phyloP scores from a whole-genome alignment of 2,113 vertebrate genomes.

The Ancistrus triradiatus region DNA sequence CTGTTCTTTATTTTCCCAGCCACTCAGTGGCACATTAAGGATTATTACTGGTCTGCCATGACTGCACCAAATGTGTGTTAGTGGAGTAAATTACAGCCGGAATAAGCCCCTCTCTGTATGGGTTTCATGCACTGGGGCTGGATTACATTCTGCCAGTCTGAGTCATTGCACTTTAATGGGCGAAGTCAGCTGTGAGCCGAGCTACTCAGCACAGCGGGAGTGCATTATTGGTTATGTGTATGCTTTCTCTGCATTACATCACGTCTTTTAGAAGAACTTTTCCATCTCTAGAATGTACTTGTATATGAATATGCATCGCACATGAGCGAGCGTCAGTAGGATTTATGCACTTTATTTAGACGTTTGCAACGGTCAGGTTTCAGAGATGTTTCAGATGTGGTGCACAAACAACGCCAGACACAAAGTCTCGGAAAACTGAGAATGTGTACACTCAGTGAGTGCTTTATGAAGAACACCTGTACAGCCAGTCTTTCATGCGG shows the following conservation, averaged over 20 bases:
- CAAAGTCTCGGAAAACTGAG: too few species aligned
- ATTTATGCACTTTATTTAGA: not conserved
- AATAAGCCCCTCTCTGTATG: slow-evolving; percentile 38
- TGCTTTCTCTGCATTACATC: slow-evolving; percentile 4
- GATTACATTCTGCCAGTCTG: slow-evolving; percentile 7
- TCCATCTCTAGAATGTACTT: not conserved
- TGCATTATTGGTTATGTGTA: not conserved
- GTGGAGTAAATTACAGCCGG: slow-evolving; percentile 32
- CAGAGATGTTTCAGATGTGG: not conserved
- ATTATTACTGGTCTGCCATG: slow-evolving; percentile 29
- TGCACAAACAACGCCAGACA: too few species aligned
- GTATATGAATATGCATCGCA: not conserved
- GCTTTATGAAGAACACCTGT: too few species aligned
- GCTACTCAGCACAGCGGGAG: not conserved
- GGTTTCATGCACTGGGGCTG: slow-evolving; percentile 21
- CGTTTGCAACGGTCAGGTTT: not conserved
- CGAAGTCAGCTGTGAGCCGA: slow-evolving; percentile 15
- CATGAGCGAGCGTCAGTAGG: not conserved
- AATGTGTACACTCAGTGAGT: too few species aligned
- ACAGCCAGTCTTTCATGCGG: too few species aligned
- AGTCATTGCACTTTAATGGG: slow-evolving; percentile 38
- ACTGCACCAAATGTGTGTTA: slow-evolving; percentile 30
- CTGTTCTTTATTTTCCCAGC: slow-evolving; percentile 14
- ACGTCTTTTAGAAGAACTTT: not conserved
- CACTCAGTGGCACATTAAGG: slow-evolving; percentile 18